phyloP scores from a whole-genome alignment of 2,888 invertebrate genomes.

The Notodonta dromedarius region DNA sequence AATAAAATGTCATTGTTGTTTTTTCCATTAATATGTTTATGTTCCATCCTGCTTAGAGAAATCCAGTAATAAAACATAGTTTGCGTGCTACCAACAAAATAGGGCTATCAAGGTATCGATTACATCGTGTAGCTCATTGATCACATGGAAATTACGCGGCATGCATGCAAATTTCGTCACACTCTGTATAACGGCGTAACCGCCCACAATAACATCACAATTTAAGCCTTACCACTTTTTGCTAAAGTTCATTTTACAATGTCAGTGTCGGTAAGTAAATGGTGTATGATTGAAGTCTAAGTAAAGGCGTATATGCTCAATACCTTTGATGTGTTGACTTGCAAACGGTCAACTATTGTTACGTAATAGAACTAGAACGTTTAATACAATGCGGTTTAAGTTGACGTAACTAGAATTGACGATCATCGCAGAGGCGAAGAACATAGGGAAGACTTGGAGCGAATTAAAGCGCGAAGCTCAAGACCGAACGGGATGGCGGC shows the following conservation, averaged over 20 bases:
- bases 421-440: too few relatives aligned
- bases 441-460: too few relatives aligned
- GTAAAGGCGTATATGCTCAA: neutral
- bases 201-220: neutral
- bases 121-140: neutral
- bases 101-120: neutral
- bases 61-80: too few relatives aligned
- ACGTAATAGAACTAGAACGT: neutral
- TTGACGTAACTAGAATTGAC: too few relatives aligned
- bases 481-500: too few relatives aligned
- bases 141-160: slow-evolving; percentile 1
- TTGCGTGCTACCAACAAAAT: neutral
- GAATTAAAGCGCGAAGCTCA: too few relatives aligned
- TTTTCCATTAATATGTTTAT: too few relatives aligned
- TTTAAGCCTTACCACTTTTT: neutral
- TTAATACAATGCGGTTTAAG: neutral
- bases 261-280: neutral
- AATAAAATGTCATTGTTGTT: too few relatives aligned
- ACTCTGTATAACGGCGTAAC: neutral
- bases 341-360: neutral
- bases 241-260: neutral
- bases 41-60: too few relatives aligned
- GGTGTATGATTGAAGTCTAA: neutral
- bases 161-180: neutral
- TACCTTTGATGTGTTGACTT: neutral